These are phyloP conservation scores for Alectura lathami DNA, from an alignment of 2,113 vertebrate genomes.

Conservation along the genomic window DNA sequence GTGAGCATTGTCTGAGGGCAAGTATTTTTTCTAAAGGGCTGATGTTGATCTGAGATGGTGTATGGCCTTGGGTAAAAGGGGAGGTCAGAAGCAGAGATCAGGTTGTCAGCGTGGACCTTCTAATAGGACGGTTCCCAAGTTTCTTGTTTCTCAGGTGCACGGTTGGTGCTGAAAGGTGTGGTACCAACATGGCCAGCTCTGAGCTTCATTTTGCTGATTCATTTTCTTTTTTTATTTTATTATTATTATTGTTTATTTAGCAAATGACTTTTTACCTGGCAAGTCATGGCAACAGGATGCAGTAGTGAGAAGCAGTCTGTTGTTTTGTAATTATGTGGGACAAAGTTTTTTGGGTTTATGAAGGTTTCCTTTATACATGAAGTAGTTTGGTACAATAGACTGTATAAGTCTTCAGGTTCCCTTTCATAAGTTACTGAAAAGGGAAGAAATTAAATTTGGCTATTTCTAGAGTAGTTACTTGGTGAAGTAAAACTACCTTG, in stretches of 20 bases:
- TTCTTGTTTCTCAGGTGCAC: background rate
- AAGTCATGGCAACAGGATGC: background rate
- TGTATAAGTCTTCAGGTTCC: background rate
- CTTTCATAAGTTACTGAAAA: background rate
- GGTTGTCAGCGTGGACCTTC: background rate
- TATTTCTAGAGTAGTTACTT: background rate
- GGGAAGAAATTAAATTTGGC: background rate
- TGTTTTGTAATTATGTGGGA: background rate
- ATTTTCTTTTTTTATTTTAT: background rate
- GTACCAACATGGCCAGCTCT: rapidly evolving
- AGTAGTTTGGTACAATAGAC: background rate
- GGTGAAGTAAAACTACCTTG: background rate
- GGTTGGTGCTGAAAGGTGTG: background rate
- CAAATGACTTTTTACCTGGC: background rate
- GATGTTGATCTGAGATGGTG: background rate
- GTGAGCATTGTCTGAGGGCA: background rate
- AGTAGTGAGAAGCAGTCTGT: background rate
- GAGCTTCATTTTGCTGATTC: background rate
- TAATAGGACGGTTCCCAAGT: background rate
- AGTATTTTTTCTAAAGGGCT: background rate
- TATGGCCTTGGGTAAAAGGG: background rate
- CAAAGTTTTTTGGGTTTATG: background rate
- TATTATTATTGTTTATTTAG: background rate
- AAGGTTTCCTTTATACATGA: background rate
- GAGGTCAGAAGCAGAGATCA: background rate